These are phyloP conservation scores for Epinotia demarniana DNA, from an alignment of 2,888 invertebrate genomes.

Conservation along the genomic window DNA sequence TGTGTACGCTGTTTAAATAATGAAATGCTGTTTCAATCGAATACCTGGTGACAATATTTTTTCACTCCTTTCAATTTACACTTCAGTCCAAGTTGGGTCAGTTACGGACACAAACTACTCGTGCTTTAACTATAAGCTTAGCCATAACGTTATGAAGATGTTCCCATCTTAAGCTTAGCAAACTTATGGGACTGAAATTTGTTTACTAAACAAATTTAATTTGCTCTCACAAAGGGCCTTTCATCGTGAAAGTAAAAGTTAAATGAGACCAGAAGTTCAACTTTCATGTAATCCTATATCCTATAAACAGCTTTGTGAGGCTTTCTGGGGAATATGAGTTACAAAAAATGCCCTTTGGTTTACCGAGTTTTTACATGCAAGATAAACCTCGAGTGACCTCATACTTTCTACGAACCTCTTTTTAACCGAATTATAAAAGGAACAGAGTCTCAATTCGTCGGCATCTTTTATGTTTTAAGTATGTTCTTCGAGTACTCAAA, in stretches of 20 bases:
- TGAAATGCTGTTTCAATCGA: too few relatives aligned
- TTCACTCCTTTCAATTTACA: too few relatives aligned
- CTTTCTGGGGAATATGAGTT: not conserved
- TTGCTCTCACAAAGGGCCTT: conserved; percentile 1
- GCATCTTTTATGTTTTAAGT: too few relatives aligned
- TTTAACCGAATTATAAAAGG: too few relatives aligned
- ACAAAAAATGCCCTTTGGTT: not conserved
- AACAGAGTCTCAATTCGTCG: too few relatives aligned
- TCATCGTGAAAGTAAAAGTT: not conserved
- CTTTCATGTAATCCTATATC: not conserved
- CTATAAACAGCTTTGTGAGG: not conserved
- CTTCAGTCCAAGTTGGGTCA: too few relatives aligned
- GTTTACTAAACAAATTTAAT: conserved; percentile 4
- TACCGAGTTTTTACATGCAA: not conserved
- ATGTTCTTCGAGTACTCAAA: too few relatives aligned
- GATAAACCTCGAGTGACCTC: too few relatives aligned
- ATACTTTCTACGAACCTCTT: too few relatives aligned
- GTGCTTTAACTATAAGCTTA: not conserved
- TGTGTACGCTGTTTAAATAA: too few relatives aligned
- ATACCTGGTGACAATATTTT: too few relatives aligned
- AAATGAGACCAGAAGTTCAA: not conserved
- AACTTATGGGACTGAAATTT: not conserved
- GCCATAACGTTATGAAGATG: not conserved
- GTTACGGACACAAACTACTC: too few relatives aligned
- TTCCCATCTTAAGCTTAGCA: not conserved